Conservation (phyloP, 2,797 vertebrate species). For the Glyptemys insculpta region DNA sequence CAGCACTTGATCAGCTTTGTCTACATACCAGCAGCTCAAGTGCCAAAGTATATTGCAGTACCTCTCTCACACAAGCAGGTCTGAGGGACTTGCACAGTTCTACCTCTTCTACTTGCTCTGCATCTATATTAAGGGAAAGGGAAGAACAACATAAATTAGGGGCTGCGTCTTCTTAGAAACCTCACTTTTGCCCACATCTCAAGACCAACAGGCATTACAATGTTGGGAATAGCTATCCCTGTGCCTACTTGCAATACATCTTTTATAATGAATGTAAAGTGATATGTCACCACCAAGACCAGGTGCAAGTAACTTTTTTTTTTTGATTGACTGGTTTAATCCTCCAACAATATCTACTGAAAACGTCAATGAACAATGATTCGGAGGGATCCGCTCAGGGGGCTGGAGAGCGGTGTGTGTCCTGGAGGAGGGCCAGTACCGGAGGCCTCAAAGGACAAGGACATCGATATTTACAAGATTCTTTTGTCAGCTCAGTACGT, state of each 20-base stretch:
- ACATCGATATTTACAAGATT: not conserved
- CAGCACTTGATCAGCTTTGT: not conserved
- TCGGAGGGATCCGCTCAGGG: not conserved
- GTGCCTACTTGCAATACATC: not conserved
- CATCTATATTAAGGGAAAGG: constrained; percentile 1
- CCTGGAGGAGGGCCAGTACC: not conserved
- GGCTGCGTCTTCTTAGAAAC: not conserved
- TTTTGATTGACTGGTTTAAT: constrained; percentile 33
- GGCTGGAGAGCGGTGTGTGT: not conserved
- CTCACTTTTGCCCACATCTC: not conserved
- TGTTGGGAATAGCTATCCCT: not conserved
- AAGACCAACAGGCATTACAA: not conserved
- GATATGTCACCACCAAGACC: not conserved
- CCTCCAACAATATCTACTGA: constrained; percentile 35
- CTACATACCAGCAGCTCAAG: not conserved
- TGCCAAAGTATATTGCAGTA: not conserved
- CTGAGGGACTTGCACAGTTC: not conserved
- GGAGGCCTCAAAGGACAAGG: not conserved
- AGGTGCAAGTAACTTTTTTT: not conserved
- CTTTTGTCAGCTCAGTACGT: not conserved
- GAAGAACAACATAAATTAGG: fast-evolving
- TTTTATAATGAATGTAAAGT: constrained; percentile 31
- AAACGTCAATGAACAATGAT: constrained; percentile 33
- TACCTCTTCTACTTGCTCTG: not conserved
- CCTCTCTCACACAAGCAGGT: not conserved